Evolutionary conservation across 2,797 vertebrate species (phyloP).

Genomic region (Luscinia luscinia): DNA sequence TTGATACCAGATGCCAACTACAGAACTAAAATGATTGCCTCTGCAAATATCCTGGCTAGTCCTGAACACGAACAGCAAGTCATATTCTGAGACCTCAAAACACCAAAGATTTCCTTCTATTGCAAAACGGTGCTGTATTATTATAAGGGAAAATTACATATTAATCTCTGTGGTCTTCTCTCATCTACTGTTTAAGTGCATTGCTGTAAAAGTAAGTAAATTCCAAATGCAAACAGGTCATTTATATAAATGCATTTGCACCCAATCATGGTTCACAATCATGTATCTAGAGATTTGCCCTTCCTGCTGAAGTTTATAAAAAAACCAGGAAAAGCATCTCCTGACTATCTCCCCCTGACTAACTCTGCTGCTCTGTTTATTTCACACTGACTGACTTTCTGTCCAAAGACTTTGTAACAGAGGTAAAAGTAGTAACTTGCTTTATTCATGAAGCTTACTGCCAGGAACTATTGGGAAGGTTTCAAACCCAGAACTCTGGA

Average conservation of each 20-base stretch:
- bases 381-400: neutral
- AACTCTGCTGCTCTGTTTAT: neutral
- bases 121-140: neutral
- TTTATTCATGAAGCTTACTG: neutral
- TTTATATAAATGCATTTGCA: neutral
- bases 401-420: neutral
- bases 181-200: neutral
- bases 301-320: neutral
- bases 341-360: neutral
- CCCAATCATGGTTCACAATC: neutral
- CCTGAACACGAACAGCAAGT: neutral
- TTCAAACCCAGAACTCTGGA: neutral
- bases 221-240: neutral
- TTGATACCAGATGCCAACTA: neutral
- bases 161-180: neutral
- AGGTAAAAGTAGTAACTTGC: neutral
- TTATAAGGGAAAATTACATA: neutral
- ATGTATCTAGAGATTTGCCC: neutral
- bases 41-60: neutral
- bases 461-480: neutral
- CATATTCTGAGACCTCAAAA: neutral
- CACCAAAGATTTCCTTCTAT: neutral
- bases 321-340: neutral
- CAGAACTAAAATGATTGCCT: neutral
- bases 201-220: neutral